These are phyloP conservation scores for Phylloscopus trochiloides DNA, from an alignment of 2,113 vertebrate genomes.

Conservation along the genomic window DNA sequence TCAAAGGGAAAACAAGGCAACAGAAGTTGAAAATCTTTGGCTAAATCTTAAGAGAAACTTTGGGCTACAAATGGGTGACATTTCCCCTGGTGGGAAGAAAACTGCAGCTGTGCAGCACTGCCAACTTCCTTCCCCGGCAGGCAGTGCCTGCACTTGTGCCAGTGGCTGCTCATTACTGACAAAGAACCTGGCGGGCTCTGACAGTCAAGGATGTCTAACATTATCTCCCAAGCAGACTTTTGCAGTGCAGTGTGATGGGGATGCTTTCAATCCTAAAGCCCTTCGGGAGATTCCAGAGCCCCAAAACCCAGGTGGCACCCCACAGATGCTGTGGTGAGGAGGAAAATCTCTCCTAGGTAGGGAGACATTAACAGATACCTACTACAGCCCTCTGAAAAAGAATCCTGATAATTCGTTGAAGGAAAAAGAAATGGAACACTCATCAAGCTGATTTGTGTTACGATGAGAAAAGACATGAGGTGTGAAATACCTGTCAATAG, in stretches of 20 bases:
- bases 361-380: neutral
- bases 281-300: neutral
- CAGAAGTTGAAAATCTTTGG: neutral
- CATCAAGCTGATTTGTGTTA: neutral
- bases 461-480: neutral
- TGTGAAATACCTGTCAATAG: neutral
- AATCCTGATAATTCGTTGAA: neutral
- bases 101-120: neutral
- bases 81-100: neutral
- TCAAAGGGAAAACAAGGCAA: neutral
- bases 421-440: neutral
- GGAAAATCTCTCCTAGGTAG: neutral
- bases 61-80: neutral
- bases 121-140: neutral
- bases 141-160: neutral
- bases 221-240: rapidly evolving
- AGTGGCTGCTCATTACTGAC: neutral
- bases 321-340: neutral
- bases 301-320: neutral
- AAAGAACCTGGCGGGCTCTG: neutral
- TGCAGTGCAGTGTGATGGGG: neutral
- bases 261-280: neutral
- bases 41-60: neutral
- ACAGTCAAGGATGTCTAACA: neutral
- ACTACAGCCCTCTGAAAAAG: neutral